phyloP scores from a whole-genome alignment of 2,888 invertebrate genomes.

The Oscheius myriophilus region DNA sequence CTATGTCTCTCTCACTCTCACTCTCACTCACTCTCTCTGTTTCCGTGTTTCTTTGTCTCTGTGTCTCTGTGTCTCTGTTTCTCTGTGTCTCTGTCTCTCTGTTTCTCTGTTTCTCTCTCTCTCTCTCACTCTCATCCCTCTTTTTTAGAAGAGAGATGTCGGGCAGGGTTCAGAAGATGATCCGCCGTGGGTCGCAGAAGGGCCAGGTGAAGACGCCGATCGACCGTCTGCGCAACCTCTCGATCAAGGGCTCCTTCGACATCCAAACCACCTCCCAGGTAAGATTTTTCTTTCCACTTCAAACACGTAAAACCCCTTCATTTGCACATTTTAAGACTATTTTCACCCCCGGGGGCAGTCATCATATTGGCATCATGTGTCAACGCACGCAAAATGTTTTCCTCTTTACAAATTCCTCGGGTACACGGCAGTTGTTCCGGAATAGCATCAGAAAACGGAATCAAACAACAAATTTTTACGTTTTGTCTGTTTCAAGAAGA shows the following conservation, averaged over 20 bases:
- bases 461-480: too few species aligned
- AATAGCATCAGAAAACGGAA: too few species aligned
- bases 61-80: background rate
- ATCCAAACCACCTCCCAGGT: constrained; percentile 29
- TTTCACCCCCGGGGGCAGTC: too few species aligned
- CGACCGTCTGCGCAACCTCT: constrained; percentile 38
- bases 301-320: too few species aligned
- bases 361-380: too few species aligned
- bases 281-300: too few species aligned
- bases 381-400: too few species aligned
- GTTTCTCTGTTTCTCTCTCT: background rate
- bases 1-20: background rate
- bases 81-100: constrained; percentile 7
- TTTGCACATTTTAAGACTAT: too few species aligned
- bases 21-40: background rate
- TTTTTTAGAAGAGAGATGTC: constrained; percentile 20
- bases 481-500: too few species aligned
- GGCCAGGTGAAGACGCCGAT: constrained; percentile 35
- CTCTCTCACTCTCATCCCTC: background rate
- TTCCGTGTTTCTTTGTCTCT: constrained; percentile 17
- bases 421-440: too few species aligned
- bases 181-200: constrained; percentile 25
- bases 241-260: constrained; percentile 39
- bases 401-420: too few species aligned
- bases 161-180: constrained; percentile 11